Percentiles rank a stretch among this genome's conserved stretches.
These are phyloP conservation scores for Calameuta pallipes DNA, from an alignment of 2,888 invertebrate genomes.

Conservation along the genomic window DNA sequence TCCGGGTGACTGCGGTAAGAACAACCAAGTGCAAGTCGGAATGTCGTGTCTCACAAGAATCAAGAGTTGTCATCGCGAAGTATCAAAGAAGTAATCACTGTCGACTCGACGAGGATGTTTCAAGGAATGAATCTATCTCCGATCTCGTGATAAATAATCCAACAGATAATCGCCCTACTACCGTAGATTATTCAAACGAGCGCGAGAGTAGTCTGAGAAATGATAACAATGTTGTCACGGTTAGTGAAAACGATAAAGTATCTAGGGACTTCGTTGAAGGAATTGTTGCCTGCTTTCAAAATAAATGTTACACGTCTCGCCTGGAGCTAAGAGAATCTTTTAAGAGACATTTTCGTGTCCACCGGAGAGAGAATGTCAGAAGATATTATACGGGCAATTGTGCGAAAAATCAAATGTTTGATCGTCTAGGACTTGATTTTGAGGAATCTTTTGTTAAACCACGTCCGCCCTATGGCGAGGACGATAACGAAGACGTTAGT, in stretches of 20 bases:
- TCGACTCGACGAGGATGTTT: neutral
- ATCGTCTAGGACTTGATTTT: neutral
- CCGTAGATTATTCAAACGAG: neutral
- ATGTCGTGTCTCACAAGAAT: neutral
- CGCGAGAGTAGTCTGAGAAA: neutral
- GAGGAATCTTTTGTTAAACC: neutral
- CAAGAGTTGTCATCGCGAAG: neutral
- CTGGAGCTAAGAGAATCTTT: neutral
- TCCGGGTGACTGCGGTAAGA: neutral
- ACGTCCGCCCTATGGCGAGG: neutral
- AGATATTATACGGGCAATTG: neutral
- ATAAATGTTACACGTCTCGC: neutral
- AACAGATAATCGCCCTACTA: neutral
- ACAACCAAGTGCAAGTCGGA: neutral
- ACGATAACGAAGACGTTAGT: neutral
- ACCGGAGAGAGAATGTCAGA: neutral
- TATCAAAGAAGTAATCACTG: neutral
- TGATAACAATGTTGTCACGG: neutral
- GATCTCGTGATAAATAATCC: neutral
- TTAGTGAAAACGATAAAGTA: neutral
- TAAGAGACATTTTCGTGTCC: neutral
- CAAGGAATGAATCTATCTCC: neutral
- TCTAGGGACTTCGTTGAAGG: neutral
- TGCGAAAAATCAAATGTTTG: neutral
- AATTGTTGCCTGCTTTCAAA: neutral